Conservation (phyloP, 1,140 invertebrate genomes). For the Cydia strobilella region DNA sequence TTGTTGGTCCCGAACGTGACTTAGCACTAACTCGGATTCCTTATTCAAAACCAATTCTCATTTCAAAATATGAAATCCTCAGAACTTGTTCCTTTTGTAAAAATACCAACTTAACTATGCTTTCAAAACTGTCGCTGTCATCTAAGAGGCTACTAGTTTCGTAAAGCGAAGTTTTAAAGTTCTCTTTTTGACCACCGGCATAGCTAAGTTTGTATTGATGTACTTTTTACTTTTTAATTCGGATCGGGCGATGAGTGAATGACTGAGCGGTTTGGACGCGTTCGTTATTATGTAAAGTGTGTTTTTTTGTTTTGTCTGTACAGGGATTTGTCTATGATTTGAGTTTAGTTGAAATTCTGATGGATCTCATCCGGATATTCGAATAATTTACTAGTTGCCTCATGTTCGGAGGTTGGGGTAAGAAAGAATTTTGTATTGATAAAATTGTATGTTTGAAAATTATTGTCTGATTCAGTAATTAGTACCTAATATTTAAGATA, state of each 20-base stretch:
- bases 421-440: neutral
- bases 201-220: slow-evolving; percentile 21
- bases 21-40: slow-evolving; percentile 38
- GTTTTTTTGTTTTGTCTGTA: slow-evolving; percentile 31
- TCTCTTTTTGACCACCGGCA: neutral
- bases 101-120: slow-evolving; percentile 18
- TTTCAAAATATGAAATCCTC: slow-evolving; percentile 69
- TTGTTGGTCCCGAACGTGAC: slow-evolving; percentile 40
- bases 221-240: slow-evolving; percentile 33
- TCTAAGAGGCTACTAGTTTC: neutral
- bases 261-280: slow-evolving; percentile 30
- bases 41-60: slow-evolving; percentile 55
- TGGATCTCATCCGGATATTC: slow-evolving; percentile 27
- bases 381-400: slow-evolving; percentile 9
- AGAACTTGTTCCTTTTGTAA: slow-evolving; percentile 45
- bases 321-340: slow-evolving; percentile 28
- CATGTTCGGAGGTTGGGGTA: neutral
- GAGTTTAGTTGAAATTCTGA: slow-evolving; percentile 32
- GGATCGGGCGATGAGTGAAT: slow-evolving; percentile 30
- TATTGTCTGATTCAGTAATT: no score
- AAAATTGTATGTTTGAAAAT: neutral
- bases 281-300: slow-evolving; percentile 32
- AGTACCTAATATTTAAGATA: no score
- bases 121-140: neutral
- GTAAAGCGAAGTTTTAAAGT: neutral